phyloP scores from a whole-genome alignment of 2,113 vertebrate species.

The Antechinus flavipes region DNA sequence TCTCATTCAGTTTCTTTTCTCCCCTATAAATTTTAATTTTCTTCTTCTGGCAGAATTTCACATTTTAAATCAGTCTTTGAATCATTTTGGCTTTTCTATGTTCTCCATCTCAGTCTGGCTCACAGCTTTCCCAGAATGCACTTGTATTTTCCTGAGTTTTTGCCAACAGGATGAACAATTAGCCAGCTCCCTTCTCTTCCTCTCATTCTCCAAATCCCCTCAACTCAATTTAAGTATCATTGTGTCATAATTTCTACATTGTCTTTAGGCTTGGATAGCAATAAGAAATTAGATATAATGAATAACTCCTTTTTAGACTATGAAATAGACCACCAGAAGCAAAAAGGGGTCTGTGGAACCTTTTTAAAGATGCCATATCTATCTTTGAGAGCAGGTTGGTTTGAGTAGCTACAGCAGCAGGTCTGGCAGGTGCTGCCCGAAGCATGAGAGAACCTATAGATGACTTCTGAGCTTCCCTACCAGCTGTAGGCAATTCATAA shows the following conservation, averaged over 20 bases:
- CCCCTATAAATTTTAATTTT: constrained; percentile 31
- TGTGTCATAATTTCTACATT: not conserved
- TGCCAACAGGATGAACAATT: not conserved
- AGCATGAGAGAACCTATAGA: not conserved
- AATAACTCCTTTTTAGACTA: not conserved
- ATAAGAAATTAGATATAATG: not conserved
- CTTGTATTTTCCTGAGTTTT: not conserved
- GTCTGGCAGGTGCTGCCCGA: not conserved
- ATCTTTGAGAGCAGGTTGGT: not conserved
- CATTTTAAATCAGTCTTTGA: constrained; percentile 32
- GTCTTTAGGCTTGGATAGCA: not conserved
- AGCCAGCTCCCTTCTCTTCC: not conserved
- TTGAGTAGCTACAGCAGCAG: not conserved
- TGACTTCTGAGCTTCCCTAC: not conserved
- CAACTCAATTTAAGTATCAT: not conserved
- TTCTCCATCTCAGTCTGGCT: constrained; percentile 7
- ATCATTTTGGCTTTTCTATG: constrained; percentile 4
- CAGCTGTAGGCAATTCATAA: not conserved
- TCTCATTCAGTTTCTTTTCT: not conserved
- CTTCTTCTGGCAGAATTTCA: constrained; percentile 32
- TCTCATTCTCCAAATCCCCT: not conserved
- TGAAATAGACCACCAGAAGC: not conserved
- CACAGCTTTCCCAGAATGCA: not conserved
- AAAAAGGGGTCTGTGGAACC: not conserved
- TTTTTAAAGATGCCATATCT: not conserved